Base-by-base conservation (phyloP, 2,888 invertebrate genomes). In the Cephus sareptanus region DNA sequence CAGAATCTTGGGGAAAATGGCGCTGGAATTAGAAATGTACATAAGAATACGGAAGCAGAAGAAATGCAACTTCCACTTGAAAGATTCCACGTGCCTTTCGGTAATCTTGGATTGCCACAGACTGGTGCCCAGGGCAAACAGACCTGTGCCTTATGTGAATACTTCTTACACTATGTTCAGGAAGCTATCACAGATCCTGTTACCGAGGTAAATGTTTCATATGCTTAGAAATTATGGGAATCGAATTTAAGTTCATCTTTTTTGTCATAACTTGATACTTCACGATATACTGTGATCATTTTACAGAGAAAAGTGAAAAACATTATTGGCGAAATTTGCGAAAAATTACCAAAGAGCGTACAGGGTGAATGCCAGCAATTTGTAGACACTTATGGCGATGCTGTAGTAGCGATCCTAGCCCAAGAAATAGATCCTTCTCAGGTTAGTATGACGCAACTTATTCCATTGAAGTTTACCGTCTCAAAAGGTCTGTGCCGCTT, bases 61-160 rank as follows among this genome's bases (percentile, higher is more conserved):
- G 86, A 89, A 74, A 92, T 90, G 88, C 92, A 92, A 23, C 89
- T 94, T 76, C 94, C 93, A 11, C 87, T 93, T 15, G 93, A 93
- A 82, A 91, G 93, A 71, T 92, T 93, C 91, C 81, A 81, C 75
- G 79, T 84, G 70, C 87, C 87, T 30, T 83, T 85, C 9, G 68
- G 81, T 33, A 11, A 82, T 12, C 56, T 85, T 11, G 56, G 11
- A 23, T 76, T 84, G 4, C 87, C 85, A 11, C 75, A 79, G 84
- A 88, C 92, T 92, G 88, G 92, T 83, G 83, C 76, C 87, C 11
- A 91, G 87, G 80, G 90, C 88, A 92, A 94, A 86, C 89, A 94
- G 82, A 89, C 92, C 1, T 97, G 98, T 90, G 94, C 95, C 37
- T 93, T 97, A 89, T 98, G 98, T 89, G 95, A 97, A 92, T 97